These are phyloP conservation scores for Perca fluviatilis DNA, from an alignment of 2,113 vertebrate genomes.

Conservation along the genomic window DNA sequence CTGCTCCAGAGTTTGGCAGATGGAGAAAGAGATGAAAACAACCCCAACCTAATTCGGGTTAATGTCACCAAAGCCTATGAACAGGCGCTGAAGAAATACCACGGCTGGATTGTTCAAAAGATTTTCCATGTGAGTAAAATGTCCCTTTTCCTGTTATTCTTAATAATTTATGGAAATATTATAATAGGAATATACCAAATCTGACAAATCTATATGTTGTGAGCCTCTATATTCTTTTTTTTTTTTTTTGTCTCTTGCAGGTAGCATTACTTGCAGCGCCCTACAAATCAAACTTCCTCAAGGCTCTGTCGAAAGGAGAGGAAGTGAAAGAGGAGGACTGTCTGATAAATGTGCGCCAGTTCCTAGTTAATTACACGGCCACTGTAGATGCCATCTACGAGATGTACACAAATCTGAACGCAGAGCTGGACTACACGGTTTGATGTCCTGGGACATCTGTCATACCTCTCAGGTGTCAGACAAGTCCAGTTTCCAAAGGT, in stretches of 20 bases:
- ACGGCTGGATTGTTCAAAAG: conserved; percentile 94
- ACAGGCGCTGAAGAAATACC: conserved; percentile 92
- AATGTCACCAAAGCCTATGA: conserved; percentile 95
- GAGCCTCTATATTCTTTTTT: not conserved
- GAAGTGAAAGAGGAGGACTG: conserved; percentile 93
- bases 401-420: conserved; percentile 92
- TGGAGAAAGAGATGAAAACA: conserved; percentile 90
- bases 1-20: conserved; percentile 95
- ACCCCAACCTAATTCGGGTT: conserved; percentile 93
- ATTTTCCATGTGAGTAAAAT: conserved; percentile 89
- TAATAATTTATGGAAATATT: not conserved
- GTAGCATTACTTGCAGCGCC: conserved; percentile 90
- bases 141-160: not conserved
- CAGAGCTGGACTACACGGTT: conserved; percentile 93
- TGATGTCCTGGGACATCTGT: conserved; percentile 63
- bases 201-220: not conserved
- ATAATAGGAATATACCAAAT: not conserved
- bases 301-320: conserved; percentile 94
- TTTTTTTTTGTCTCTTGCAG: conserved; percentile 70
- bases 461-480: conserved; percentile 8
- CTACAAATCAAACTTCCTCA: conserved; percentile 93
- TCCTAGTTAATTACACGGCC: conserved; percentile 88
- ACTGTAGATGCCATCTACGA: conserved; percentile 95
- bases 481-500: not conserved
- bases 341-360: conserved; percentile 90